Percentiles rank a stretch among this genome's conserved stretches.
phyloP scores from a whole-genome alignment of 1,140 invertebrate species.

The Agraylea sexmaculata region DNA sequence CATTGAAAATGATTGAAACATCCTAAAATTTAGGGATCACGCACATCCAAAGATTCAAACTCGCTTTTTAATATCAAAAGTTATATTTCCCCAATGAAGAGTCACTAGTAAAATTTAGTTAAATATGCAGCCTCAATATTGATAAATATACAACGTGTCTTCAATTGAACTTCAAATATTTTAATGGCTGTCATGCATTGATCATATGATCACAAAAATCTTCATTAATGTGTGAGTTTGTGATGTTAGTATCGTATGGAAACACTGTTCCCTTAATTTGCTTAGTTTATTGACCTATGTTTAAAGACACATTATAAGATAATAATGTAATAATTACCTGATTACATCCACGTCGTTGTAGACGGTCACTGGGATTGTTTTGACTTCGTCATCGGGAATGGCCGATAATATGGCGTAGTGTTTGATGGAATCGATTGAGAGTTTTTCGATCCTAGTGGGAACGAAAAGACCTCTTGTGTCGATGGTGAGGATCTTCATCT shows the following conservation, averaged over 20 bases:
- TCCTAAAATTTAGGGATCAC: background rate
- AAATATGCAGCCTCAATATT: too few species aligned
- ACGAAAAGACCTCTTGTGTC: slow-evolving; percentile 66
- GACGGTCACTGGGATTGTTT: slow-evolving; percentile 31
- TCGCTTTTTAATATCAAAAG: background rate
- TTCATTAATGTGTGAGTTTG: too few species aligned
- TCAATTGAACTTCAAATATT: too few species aligned
- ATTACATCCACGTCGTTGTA: slow-evolving; percentile 34
- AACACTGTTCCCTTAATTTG: too few species aligned
- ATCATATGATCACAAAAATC: too few species aligned
- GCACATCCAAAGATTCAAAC: background rate
- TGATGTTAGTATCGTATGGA: too few species aligned
- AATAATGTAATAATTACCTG: slow-evolving; percentile 25
- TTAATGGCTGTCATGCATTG: too few species aligned
- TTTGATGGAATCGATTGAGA: slow-evolving; percentile 64
- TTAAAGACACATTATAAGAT: too few species aligned
- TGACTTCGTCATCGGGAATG: slow-evolving; percentile 36
- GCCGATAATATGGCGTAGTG: slow-evolving; percentile 46
- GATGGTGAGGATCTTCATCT: slow-evolving; percentile 67
- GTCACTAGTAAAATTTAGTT: too few species aligned
- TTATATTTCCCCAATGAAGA: too few species aligned
- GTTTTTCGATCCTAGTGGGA: slow-evolving; percentile 70
- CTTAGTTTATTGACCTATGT: too few species aligned
- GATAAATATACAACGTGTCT: too few species aligned
- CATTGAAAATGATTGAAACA: background rate